Percentiles rank a stretch among this genome's conserved stretches.
Evolutionary conservation across 2,797 vertebrate genomes (phyloP).

Genomic region (Chrosomus eos): DNA sequence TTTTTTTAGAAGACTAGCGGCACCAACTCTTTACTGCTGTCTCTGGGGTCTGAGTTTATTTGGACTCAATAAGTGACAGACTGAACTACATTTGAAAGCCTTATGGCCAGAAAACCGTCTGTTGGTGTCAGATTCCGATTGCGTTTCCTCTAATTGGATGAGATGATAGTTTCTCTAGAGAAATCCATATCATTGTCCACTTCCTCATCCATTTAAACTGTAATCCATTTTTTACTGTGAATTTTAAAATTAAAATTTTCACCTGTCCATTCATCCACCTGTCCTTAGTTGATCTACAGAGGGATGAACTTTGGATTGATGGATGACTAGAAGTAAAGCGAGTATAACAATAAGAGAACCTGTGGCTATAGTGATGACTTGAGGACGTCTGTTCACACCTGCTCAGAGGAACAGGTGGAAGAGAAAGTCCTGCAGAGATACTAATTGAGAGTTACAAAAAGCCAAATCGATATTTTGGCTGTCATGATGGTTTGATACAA

Average conservation of each 20-base stretch:
- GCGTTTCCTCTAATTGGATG: slow-evolving; percentile 27
- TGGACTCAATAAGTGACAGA: slow-evolving; percentile 17
- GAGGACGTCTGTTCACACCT: slow-evolving; percentile 18
- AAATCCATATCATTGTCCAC: neutral
- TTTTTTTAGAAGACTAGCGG: neutral
- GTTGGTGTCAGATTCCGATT: slow-evolving; percentile 8
- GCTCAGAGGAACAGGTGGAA: slow-evolving; percentile 4
- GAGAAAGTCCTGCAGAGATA: slow-evolving; percentile 24
- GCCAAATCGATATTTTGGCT: slow-evolving; percentile 27
- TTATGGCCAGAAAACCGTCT: slow-evolving; percentile 35
- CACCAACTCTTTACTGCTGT: slow-evolving; percentile 1
- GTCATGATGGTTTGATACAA: slow-evolving; percentile 14
- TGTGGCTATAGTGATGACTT: slow-evolving; percentile 4
- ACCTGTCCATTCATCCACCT: neutral
- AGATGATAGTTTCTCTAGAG: slow-evolving; percentile 1
- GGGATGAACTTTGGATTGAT: slow-evolving; percentile 1
- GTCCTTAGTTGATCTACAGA: neutral
- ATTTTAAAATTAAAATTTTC: neutral
- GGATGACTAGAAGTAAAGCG: neutral
- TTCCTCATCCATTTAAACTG: neutral
- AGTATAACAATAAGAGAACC: neutral
- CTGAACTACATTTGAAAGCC: slow-evolving; percentile 37
- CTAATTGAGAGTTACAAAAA: slow-evolving; percentile 14
- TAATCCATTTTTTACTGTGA: neutral
- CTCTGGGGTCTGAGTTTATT: slow-evolving; percentile 21